A percentile compares a stretch with the other conserved stretches of the same genome.
These are phyloP conservation scores for Rhagonycha fulva DNA, from an alignment of 2,888 invertebrate genomes.

Conservation along the genomic window DNA sequence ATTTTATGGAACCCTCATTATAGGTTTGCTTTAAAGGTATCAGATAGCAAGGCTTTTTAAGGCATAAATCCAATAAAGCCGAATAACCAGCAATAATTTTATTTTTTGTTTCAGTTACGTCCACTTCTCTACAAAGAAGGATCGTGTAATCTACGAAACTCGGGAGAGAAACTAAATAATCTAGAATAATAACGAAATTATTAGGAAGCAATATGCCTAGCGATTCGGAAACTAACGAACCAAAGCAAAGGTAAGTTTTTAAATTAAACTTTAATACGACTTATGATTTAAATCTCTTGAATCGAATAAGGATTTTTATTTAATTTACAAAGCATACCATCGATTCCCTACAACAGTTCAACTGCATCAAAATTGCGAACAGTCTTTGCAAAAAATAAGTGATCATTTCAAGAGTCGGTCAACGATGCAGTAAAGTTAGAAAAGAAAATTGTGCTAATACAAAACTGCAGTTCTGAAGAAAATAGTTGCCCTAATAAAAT, in stretches of 20 bases:
- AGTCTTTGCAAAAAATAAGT: neutral
- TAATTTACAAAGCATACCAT: neutral
- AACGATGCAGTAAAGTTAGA: neutral
- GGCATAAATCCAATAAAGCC: neutral
- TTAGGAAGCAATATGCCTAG: constrained; percentile 24
- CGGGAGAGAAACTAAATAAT: neutral
- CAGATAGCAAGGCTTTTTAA: neutral
- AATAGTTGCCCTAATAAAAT: neutral
- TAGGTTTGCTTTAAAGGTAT: neutral
- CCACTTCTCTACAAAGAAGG: neutral
- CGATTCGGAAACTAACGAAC: constrained; percentile 30
- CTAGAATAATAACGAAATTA: constrained; percentile 2
- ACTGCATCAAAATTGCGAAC: neutral
- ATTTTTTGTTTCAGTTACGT: neutral
- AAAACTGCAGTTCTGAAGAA: neutral
- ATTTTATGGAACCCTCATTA: neutral
- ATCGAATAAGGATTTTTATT: neutral
- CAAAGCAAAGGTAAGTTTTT: constrained; percentile 28
- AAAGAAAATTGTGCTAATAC: neutral
- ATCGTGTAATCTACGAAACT: neutral
- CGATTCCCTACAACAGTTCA: neutral
- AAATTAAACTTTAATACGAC: constrained; percentile 8
- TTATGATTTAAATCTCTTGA: neutral
- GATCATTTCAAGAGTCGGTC: neutral
- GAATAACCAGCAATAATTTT: neutral